Base-by-base conservation (phyloP, 2,113 vertebrate genomes). In the Rhombomys opimus region DNA sequence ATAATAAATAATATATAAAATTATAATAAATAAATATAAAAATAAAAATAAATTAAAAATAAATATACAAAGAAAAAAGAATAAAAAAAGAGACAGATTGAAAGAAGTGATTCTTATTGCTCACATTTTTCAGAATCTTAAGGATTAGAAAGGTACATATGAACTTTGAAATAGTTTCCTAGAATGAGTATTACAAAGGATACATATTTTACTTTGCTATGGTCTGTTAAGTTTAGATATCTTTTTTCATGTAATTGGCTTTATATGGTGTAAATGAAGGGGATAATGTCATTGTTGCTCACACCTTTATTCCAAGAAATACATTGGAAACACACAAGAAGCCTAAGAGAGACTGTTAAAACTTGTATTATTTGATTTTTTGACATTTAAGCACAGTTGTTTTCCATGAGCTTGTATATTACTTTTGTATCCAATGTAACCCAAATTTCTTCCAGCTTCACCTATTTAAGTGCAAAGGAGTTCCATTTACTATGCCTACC, bases 241-340 rank as follows among this genome's bases (percentile, higher is more conserved):
- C 14, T 70, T 88, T 86, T 95, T 85, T 8, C 25, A 1, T 61
- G 72, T 35, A 63, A 25, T 93, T 97, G 52, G 25, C 38, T 96
- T 96, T 67, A 68, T 13, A 73, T 70, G 75, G 12, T 84, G 52
- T 41, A 90, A 68, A 18, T 80, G 75, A 82, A 72, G 14, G 15
- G 70, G 41, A 78, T 91, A 22, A 77, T 94, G 27, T 94, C 92
- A 57, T 93, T 94, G n/a, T 32, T 88, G n/a, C 50, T 88, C 63
- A 96, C 1, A 89, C 38, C 93, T 94, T 46, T 89, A 11, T 93
- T 93, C 96, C 50, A 96, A 88, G 84, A 96, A 89, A 93, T 50
- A 82, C 20, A 94, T 7, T 46, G 52, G 97, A 91, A 93, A 32
- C 15, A 65, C 50, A 30, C 41, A 61, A 54, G 41, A 86, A 52